Conservation (phyloP, 2,113 vertebrate genomes). For the Gallinago jamesoni region DNA sequence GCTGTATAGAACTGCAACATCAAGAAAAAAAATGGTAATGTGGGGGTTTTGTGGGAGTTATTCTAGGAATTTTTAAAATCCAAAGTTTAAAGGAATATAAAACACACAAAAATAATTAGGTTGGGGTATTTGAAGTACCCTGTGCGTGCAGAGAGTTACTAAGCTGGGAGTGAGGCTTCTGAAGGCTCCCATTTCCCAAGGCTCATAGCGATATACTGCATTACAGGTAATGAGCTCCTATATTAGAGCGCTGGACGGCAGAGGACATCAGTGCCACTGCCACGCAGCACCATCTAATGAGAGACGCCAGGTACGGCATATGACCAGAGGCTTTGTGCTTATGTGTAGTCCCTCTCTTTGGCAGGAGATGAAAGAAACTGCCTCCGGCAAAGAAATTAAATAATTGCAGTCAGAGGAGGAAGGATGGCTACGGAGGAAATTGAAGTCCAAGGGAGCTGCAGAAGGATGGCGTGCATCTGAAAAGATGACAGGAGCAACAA, state of each 20-base stretch:
- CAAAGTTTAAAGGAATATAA: neutral
- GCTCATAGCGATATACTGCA: accelerated
- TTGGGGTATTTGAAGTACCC: neutral
- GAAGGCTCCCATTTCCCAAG: neutral
- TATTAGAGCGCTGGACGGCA: accelerated
- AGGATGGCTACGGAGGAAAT: neutral
- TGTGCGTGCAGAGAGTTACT: neutral
- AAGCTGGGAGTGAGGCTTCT: neutral
- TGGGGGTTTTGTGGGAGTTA: accelerated
- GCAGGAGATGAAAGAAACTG: slow-evolving; percentile 34
- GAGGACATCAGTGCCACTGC: neutral
- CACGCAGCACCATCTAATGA: slow-evolving; percentile 16
- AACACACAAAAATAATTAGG: neutral
- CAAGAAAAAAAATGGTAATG: neutral
- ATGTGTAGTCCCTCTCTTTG: neutral
- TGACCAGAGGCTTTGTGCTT: neutral
- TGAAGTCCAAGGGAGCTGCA: neutral
- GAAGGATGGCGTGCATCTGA: neutral
- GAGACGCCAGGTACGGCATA: neutral
- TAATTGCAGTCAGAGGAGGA: slow-evolving; percentile 14
- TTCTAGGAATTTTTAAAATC: neutral
- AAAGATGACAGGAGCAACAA: neutral
- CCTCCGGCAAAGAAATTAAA: slow-evolving; percentile 38
- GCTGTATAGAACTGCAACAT: neutral
- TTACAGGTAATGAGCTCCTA: neutral